Base-by-base conservation (phyloP, 2,797 vertebrate genomes). In the Periophthalmus magnuspinnatus region DNA sequence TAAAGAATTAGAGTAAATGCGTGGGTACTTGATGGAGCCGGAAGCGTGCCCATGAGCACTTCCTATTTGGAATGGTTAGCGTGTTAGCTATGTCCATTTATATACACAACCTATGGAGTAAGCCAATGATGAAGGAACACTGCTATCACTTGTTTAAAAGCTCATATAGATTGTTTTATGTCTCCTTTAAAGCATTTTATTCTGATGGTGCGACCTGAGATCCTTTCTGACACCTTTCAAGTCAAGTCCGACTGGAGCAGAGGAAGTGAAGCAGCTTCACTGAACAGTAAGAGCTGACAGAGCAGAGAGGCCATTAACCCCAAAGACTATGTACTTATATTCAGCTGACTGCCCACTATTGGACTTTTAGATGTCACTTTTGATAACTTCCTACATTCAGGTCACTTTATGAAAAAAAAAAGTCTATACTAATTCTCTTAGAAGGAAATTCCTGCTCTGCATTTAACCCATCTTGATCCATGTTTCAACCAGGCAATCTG, bases 331-430 rank as follows among this genome's bases (percentile, higher is more conserved):
- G 62, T 34, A 58, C n/a, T 38, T 60, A 64, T 11, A 54, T 69
- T 69, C 74, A 55, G 57, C 48, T 41, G 65, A 73, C 61, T 67
- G 72, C 65, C 9, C 17, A 71, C 32, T 21, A 70, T 65, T 65
- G 28, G 32, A 72, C 50, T 65, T 83, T 69, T 67, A 67, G 66
- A 50, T 22, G 69, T 68, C 58, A 55, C 64, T 80, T 75, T 67
- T 36, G 14, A 61, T 17, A 66, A 58, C 1, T 17, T 60, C 19
- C 21, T 59, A 34, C 16, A 61, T 61, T 16, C 19, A 55, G 45
- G 54, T 41, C 8, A 69, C 38, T 56, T 28, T 24, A n/a, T 63
- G 61, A 50, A 32, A 57, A 57, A n/a, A 48, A 52, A 55, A 22
- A 54, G 9, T 11, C 14, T 48, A 38, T 10, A 38, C 28, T 28